Conservation (phyloP, 2,797 vertebrate species). For the Peromyscus nudipes region DNA sequence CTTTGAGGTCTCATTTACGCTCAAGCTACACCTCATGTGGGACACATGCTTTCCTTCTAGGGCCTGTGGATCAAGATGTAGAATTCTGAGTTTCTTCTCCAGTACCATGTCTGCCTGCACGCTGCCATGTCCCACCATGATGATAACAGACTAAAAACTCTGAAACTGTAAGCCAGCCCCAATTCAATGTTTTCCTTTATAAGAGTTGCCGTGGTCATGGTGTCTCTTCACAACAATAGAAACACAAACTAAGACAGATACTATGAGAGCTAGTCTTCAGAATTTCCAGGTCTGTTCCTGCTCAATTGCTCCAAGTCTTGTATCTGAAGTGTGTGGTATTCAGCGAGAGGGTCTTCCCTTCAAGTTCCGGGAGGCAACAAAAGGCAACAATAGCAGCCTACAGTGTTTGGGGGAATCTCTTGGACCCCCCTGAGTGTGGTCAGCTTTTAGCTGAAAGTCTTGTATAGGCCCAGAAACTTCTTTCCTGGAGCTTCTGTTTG, state of each 20-base stretch:
- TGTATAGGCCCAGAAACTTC: background rate
- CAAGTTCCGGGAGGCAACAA: background rate
- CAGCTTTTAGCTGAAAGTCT: slow-evolving; percentile 34
- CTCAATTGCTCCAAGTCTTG: background rate
- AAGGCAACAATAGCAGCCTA: background rate
- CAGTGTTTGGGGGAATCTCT: no score
- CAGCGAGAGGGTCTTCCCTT: background rate
- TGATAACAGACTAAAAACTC: background rate
- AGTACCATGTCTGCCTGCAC: background rate
- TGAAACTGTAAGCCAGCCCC: background rate
- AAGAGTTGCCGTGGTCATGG: background rate
- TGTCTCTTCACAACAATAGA: background rate
- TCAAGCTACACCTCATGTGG: background rate
- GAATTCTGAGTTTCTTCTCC: background rate
- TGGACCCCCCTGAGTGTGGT: background rate
- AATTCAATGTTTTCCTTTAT: background rate
- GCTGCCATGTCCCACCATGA: background rate
- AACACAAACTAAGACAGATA: background rate
- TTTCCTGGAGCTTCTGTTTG: slow-evolving; percentile 34
- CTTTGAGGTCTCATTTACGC: background rate
- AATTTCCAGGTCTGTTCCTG: background rate
- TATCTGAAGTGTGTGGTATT: background rate
- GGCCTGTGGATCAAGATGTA: background rate
- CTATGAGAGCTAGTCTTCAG: background rate
- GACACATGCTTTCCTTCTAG: background rate